These are phyloP conservation scores for Vimba vimba DNA, from an alignment of 2,113 vertebrate species.

Conservation along the genomic window DNA sequence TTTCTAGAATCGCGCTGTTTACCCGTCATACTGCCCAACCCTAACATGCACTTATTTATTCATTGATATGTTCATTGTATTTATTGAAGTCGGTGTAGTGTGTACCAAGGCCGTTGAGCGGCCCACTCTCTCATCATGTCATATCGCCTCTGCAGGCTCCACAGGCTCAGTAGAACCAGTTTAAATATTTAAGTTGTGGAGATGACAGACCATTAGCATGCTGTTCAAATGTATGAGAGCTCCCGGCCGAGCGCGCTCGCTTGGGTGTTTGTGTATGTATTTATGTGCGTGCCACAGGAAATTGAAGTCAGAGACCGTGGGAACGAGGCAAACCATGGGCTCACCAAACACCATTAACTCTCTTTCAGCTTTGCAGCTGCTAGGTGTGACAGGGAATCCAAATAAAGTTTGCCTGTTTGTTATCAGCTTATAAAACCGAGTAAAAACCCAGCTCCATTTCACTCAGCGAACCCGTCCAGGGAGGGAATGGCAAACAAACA, in stretches of 20 bases:
- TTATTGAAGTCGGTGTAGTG: not conserved
- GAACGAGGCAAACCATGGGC: not conserved
- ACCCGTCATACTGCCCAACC: not conserved
- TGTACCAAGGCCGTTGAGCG: not conserved
- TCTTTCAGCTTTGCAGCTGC: not conserved
- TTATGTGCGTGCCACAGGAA: not conserved
- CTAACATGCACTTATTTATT: conserved; percentile 16
- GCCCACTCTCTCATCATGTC: not conserved
- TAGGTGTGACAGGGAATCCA: not conserved
- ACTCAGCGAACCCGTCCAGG: not conserved
- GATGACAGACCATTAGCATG: conserved; percentile 39
- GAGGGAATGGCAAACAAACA: not conserved
- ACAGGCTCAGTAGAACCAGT: conserved; percentile 11
- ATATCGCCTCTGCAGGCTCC: conserved; percentile 3
- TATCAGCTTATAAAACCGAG: not conserved
- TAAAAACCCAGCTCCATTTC: not conserved
- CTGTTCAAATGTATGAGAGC: conserved; percentile 28
- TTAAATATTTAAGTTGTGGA: conserved; percentile 30
- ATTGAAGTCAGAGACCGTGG: not conserved
- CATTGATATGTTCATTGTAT: conserved; percentile 10
- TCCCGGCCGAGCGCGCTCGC: not conserved
- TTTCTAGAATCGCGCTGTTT: not conserved
- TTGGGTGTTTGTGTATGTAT: conserved; percentile 19
- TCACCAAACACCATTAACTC: conserved; percentile 4
- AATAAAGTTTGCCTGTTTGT: conserved; percentile 20